Evolutionary conservation across 2,113 vertebrate genomes (phyloP).

Genomic region (Leiothrix lutea): DNA sequence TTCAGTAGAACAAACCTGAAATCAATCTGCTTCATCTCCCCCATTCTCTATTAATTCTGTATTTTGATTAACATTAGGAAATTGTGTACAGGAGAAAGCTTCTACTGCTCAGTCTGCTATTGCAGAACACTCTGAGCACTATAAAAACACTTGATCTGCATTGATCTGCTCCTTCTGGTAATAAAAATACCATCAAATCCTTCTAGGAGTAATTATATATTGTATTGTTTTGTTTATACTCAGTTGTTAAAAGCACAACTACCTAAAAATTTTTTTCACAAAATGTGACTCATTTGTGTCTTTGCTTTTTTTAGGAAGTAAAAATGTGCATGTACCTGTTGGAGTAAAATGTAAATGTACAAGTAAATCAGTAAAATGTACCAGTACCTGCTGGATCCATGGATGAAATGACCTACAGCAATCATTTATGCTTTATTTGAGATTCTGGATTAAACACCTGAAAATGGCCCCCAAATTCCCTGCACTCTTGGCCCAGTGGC

Average conservation of each 20-base stretch:
- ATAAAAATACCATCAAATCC: neutral
- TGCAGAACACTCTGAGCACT: neutral
- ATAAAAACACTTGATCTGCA: neutral
- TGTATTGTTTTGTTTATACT: neutral
- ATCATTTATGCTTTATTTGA: neutral
- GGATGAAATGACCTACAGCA: neutral
- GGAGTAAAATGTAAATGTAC: neutral
- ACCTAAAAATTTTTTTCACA: too few relatives aligned
- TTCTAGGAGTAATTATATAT: neutral
- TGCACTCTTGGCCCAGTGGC: neutral
- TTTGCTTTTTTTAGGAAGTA: too few relatives aligned
- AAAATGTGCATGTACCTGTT: neutral
- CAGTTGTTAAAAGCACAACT: neutral
- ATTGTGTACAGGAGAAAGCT: neutral
- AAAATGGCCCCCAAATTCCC: neutral
- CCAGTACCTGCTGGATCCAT: neutral
- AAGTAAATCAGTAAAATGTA: neutral
- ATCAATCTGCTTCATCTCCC: neutral
- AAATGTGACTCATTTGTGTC: too few relatives aligned
- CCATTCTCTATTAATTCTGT: neutral
- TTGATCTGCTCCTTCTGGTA: neutral
- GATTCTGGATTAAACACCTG: neutral
- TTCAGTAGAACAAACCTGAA: neutral
- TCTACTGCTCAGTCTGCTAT: neutral
- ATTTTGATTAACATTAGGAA: neutral